Conservation (phyloP, 2,888 invertebrate genomes). For the Plagodis pulveraria region DNA sequence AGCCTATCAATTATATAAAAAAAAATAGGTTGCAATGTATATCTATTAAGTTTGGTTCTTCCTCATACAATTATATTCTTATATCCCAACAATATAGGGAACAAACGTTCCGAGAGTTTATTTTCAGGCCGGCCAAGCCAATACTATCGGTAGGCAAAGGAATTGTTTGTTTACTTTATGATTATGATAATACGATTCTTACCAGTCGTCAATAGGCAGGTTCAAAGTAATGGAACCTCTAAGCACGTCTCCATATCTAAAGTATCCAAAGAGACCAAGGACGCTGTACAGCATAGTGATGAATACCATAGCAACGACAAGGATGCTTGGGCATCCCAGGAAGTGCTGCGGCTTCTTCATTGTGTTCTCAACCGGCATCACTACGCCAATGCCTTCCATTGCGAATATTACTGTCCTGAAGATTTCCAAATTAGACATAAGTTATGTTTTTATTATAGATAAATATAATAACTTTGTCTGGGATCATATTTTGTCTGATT, state of each 20-base stretch:
- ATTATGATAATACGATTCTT: conserved; percentile 33
- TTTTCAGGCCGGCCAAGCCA: too few species aligned
- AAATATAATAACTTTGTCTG: too few species aligned
- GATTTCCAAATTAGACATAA: not conserved
- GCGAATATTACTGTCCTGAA: conserved; percentile 96
- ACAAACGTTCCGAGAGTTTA: too few species aligned
- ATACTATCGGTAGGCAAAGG: too few species aligned
- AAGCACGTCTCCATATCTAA: conserved; percentile 90
- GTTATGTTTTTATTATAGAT: too few species aligned
- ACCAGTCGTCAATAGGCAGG: conserved; percentile 88
- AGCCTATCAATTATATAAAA: too few species aligned
- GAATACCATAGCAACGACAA: conserved; percentile 93
- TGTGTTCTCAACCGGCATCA: conserved; percentile 96
- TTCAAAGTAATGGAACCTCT: conserved; percentile 93
- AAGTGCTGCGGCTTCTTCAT: conserved; percentile 94
- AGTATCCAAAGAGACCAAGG: conserved; percentile 95
- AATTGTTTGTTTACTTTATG: too few species aligned
- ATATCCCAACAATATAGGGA: too few species aligned
- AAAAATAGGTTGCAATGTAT: too few species aligned
- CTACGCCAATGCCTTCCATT: conserved; percentile 97
- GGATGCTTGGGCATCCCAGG: conserved; percentile 92
- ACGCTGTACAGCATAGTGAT: conserved; percentile 91
- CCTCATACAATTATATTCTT: too few species aligned
- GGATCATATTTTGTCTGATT: too few species aligned
- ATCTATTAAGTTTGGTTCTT: too few species aligned